Conservation (phyloP, 2,113 vertebrate species). For the Oenanthe oenanthe region DNA sequence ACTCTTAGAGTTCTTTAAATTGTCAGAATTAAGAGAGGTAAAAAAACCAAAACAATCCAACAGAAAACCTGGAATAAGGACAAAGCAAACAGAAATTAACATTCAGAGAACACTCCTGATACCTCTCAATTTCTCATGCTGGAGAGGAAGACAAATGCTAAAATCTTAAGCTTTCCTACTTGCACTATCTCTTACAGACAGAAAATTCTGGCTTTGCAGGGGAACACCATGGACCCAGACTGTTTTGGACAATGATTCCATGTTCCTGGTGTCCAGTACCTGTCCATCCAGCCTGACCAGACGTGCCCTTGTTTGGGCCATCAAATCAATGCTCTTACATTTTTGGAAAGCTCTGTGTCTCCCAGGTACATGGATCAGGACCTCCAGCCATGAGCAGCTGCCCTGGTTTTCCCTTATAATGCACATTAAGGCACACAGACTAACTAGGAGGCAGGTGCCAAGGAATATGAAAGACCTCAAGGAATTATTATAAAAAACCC, state of each 20-base stretch:
- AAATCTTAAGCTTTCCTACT: background rate
- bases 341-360: background rate
- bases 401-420: background rate
- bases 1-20: background rate
- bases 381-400: accelerated
- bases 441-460: background rate
- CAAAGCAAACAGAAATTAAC: background rate
- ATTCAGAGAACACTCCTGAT: background rate
- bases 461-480: background rate
- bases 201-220: background rate
- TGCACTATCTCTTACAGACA: background rate
- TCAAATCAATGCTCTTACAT: background rate
- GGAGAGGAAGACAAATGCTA: background rate
- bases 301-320: background rate
- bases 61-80: background rate
- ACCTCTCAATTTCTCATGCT: background rate
- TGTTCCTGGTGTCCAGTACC: background rate
- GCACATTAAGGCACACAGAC: background rate
- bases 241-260: background rate
- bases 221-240: background rate
- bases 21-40: background rate
- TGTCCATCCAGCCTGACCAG: background rate
- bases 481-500: background rate
- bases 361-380: accelerated
- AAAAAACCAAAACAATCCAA: background rate